phyloP scores from a whole-genome alignment of 1,140 invertebrate genomes.

The Meloidogyne exigua region DNA sequence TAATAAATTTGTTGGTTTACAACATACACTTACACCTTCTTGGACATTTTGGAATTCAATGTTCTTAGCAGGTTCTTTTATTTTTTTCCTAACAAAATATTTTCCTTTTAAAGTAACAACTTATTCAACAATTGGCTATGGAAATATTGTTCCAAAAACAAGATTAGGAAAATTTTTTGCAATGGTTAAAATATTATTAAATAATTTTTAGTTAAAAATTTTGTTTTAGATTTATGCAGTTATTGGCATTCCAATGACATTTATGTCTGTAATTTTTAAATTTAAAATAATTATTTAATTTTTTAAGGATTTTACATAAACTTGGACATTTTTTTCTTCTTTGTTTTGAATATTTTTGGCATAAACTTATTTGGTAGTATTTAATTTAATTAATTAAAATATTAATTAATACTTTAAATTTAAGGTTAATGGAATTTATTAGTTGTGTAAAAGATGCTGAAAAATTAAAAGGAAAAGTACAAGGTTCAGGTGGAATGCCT shows the following conservation, averaged over 20 bases:
- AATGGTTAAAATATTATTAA: slow-evolving; percentile 40
- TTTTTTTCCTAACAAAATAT: neutral
- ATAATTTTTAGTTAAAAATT: neutral
- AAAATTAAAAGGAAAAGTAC: slow-evolving; percentile 46
- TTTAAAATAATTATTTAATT: neutral
- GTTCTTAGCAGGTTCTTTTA: slow-evolving; percentile 51
- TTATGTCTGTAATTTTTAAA: slow-evolving; percentile 15
- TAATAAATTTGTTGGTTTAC: slow-evolving; percentile 54
- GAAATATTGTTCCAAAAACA: slow-evolving; percentile 61
- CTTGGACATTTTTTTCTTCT: slow-evolving; percentile 58
- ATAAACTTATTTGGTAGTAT: slow-evolving; percentile 52
- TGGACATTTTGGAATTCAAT: slow-evolving; percentile 64
- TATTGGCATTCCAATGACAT: slow-evolving; percentile 58
- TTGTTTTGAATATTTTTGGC: slow-evolving; percentile 44
- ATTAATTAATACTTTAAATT: slow-evolving; percentile 4
- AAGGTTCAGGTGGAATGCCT: slow-evolving; percentile 55
- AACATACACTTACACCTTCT: slow-evolving; percentile 58
- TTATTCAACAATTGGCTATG: slow-evolving; percentile 63
- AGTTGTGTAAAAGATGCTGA: slow-evolving; percentile 60
- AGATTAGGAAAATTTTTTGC: slow-evolving; percentile 55
- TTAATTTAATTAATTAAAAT: neutral
- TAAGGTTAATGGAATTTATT: slow-evolving; percentile 55
- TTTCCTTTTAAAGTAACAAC: slow-evolving; percentile 51
- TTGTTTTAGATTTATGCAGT: slow-evolving; percentile 53
- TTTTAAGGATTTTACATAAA: slow-evolving; percentile 57